Conservation (phyloP, 2,797 vertebrate genomes). For the Decapterus maruadsi region DNA sequence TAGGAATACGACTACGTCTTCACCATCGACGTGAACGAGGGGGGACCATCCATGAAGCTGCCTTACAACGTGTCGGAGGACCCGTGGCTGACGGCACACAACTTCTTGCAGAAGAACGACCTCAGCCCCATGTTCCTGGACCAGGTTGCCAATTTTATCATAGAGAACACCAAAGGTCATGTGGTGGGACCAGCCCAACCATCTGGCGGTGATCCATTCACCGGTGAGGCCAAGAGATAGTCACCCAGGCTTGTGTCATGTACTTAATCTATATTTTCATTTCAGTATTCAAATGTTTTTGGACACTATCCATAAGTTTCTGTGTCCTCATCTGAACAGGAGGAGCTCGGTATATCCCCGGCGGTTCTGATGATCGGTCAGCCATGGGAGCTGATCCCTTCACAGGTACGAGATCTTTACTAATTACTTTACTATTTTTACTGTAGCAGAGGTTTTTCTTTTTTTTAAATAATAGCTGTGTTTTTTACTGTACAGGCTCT, state of each 20-base stretch:
- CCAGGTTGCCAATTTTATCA: slow-evolving; percentile 99
- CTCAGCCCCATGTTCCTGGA: slow-evolving; percentile 97
- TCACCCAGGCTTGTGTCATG: background rate
- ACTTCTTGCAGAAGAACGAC: slow-evolving; percentile 97
- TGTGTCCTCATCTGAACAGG: slow-evolving; percentile 77
- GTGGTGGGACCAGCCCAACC: slow-evolving; percentile 83
- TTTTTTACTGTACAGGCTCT: slow-evolving; percentile 81
- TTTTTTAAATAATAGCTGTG: background rate
- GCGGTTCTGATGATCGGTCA: slow-evolving; percentile 76
- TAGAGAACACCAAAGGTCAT: slow-evolving; percentile 96
- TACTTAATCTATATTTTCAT: background rate
- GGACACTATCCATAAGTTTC: background rate
- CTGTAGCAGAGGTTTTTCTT: background rate
- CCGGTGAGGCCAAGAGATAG: slow-evolving; percentile 84
- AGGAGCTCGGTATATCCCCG: slow-evolving; percentile 92
- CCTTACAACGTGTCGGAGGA: slow-evolving; percentile 95
- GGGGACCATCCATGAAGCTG: slow-evolving; percentile 94
- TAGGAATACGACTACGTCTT: slow-evolving; percentile 99
- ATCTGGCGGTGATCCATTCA: slow-evolving; percentile 91
- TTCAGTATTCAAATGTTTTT: background rate
- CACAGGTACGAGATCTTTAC: slow-evolving; percentile 85
- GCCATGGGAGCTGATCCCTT: slow-evolving; percentile 89
- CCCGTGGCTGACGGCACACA: slow-evolving; percentile 96
- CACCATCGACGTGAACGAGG: slow-evolving; percentile 97
- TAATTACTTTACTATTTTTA: background rate